A percentile compares a stretch with the other conserved stretches of the same genome.
phyloP scores from a whole-genome alignment of 2,797 vertebrate genomes.

The Onychomys arenicola region DNA sequence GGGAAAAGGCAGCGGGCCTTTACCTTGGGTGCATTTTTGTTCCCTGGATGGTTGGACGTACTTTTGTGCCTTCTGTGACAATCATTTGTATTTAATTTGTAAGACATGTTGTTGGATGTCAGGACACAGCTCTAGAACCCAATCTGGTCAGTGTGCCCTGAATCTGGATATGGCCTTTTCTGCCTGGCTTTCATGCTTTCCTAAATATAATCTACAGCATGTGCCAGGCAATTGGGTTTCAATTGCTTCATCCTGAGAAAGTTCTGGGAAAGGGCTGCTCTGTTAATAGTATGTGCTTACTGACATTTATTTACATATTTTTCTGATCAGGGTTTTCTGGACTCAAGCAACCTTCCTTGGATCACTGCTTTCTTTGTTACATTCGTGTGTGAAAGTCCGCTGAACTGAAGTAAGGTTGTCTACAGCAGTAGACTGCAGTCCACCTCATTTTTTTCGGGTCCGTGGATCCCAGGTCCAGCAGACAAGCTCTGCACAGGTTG shows the following conservation, averaged over 20 bases:
- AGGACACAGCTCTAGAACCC: not conserved
- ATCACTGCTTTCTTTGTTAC: not conserved
- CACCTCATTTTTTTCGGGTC: not conserved
- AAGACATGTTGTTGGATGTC: not conserved
- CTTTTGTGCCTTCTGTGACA: not conserved
- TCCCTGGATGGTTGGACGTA: not conserved
- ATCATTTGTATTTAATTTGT: not conserved
- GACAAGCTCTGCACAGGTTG: not conserved
- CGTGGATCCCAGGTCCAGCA: not conserved
- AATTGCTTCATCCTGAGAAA: not conserved
- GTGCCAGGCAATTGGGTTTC: not conserved
- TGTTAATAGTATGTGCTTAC: not conserved
- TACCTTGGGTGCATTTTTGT: not conserved
- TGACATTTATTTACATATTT: not conserved
- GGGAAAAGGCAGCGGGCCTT: not conserved
- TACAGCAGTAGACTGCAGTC: not conserved
- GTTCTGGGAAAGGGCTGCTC: not conserved
- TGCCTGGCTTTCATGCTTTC: not conserved
- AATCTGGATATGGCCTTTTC: not conserved
- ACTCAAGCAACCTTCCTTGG: not conserved
- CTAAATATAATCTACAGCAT: not conserved
- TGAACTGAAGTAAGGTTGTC: not conserved
- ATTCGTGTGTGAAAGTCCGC: not conserved
- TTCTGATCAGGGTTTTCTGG: not conserved
- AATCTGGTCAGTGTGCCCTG: not conserved